Conservation (phyloP, 1,140 invertebrate genomes). For the Drosophila auraria region DNA sequence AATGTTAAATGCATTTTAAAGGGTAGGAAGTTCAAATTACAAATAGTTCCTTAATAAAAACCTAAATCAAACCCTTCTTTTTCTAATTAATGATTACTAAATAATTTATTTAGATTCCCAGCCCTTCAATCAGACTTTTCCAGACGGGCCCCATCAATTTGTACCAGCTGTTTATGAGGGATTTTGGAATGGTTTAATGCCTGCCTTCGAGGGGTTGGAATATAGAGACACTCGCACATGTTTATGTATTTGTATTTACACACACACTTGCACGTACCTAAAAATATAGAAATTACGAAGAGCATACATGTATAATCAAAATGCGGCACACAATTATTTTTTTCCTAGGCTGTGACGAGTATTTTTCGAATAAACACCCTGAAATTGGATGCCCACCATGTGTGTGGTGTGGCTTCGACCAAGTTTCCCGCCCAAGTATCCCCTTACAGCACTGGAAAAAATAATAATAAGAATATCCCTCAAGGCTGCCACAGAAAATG, state of each 20-base stretch:
- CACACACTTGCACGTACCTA: slow-evolving; percentile 45
- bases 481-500: not conserved
- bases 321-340: slow-evolving; percentile 39
- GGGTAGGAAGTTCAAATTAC: too few relatives aligned
- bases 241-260: not conserved
- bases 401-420: not conserved
- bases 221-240: not conserved
- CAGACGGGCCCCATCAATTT: not conserved
- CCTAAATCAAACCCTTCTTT: not conserved
- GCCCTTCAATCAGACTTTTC: not conserved
- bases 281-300: slow-evolving; percentile 37
- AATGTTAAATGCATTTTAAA: not conserved
- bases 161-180: not conserved
- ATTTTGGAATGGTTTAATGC: slow-evolving; percentile 2
- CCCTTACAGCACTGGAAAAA: slow-evolving; percentile 3
- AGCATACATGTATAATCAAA: slow-evolving; percentile 43
- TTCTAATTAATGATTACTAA: not conserved
- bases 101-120: not conserved
- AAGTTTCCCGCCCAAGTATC: slow-evolving; percentile 8
- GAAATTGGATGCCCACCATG: slow-evolving; percentile 25
- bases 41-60: too few relatives aligned
- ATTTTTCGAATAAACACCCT: slow-evolving; percentile 16
- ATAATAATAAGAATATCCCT: not conserved
- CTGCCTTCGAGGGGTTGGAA: not conserved
- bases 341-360: slow-evolving; percentile 8